Base-by-base conservation (phyloP, 2,888 invertebrate genomes). In the Stenurella melanura region DNA sequence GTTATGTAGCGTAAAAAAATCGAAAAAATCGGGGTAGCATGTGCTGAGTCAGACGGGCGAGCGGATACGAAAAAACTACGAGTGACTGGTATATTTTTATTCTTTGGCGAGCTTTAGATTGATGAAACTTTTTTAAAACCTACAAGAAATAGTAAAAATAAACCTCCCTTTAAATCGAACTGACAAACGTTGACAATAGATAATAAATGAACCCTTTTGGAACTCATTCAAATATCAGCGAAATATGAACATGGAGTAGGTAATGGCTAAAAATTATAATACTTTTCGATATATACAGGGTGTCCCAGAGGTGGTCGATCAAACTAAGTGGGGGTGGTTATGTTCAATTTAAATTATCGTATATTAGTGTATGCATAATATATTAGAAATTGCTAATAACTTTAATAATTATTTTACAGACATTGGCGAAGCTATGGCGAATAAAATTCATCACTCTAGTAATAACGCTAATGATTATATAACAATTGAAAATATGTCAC, bases 91-190 rank as follows among this genome's bases (percentile, higher is more conserved):
- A 87, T 88, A 78, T 88, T 83, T 74, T 81, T 80, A 80, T 82
- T 82, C 80, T 86, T 83, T 77, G 80, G 79, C 78, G 81, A 82
- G 82, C 84, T 80, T 82, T 86, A 87, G 87, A 87, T 87, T 87
- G 87, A 87, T 87, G 87, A 84, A 83, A 83, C 82, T 86, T 86
- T 87, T 86, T 87, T 84, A 80, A 82, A 84, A 83, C 85, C 83
- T 84, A 86, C 85, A 87, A 87, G 87, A 87, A 87, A 86, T 87
- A 82, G 86, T 86, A 86, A 86, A 87, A 87, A 87, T 87, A 87
- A 87, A 86, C 86, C 86, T 83, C 84, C 83, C 83, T 83, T 83
- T 82, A 84, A 86, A 86, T 85, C 83, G 84, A 85, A 84, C 85
- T 83, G 85, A 84, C 85, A 85, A 84, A 83, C 83, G 83, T 82